Evolutionary conservation across 2,888 invertebrate species (phyloP), one percentile per base, ranked within the genome.

Genomic region (Lochmaea crataegi): DNA sequence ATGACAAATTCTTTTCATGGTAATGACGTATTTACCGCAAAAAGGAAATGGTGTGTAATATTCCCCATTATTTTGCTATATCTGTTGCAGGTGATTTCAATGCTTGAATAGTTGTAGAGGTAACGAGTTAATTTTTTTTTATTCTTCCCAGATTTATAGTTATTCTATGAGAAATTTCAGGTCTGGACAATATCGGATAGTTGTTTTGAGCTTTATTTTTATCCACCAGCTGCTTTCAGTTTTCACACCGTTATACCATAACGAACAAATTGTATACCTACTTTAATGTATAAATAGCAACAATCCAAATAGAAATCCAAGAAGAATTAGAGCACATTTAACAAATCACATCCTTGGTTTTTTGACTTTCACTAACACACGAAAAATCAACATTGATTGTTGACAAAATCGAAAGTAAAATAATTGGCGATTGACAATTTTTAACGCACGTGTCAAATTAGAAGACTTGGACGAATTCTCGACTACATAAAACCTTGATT

Each of bases 241-340:
- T 22, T 22, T 5, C 4, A 14, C 48, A 48, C 48, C 48, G 48
- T 48, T 48, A 48, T 38, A 7, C 48, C 48, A 48, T n/a, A 16
- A 53, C 53, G 10, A 18, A 53, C 18, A 53, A 18, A 11, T 18
- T 10, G 22, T 3, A n/a, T n/a, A 68, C 68, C 61, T 61, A 68
- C 68, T 68, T 68, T 51, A 51, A 38, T 51, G 42, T 68, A 16
- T 51, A 51, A 60, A 67, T n/a, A 38, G 7, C 58, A 58, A 61
- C 61, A 68, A 68, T 61, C 68, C 60, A 11, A 66, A 68, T 48
- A 51, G 42, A 60, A 67, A 67, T 67, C 58, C 67, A 45, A 56
- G 14, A 60, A 18, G 58, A 66, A 66, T 12, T 26, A 45, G 58
- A 26, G 32, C 32, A 38, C 66, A 67, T 32, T 58, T 7, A 61